Evolutionary conservation across 2,113 vertebrate genomes (phyloP).

Genomic region (Lynx canadensis): DNA sequence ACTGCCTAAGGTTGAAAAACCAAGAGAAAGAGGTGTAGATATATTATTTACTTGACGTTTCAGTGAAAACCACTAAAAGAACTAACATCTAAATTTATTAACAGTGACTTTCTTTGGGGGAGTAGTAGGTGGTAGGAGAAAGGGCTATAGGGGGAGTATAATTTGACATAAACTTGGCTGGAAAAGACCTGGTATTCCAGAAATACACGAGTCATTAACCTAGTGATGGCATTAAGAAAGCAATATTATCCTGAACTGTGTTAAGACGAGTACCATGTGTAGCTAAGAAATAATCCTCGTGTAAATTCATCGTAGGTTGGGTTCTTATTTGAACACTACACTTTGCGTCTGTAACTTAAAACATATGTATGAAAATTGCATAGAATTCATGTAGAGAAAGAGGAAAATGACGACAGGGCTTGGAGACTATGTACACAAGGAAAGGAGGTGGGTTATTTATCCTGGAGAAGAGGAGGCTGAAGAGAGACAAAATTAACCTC

Average conservation of each 20-base stretch:
- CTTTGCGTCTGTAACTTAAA: conserved; percentile 23
- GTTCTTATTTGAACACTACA: conserved; percentile 30
- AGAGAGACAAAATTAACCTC: neutral
- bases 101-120: neutral
- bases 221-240: conserved; percentile 28
- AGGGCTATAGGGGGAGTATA: neutral
- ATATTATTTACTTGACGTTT: neutral
- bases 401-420: neutral
- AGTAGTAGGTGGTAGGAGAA: neutral
- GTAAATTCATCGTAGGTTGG: neutral
- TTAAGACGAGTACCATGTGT: neutral
- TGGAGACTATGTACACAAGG: neutral
- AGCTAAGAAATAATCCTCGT: neutral
- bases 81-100: conserved; percentile 42
- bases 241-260: neutral
- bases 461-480: conserved; percentile 20
- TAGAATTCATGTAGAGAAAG: neutral
- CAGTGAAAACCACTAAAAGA: neutral
- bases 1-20: neutral
- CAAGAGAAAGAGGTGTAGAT: neutral
- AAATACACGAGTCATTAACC: neutral
- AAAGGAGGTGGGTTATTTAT: neutral
- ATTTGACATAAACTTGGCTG: neutral
- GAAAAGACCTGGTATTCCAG: neutral
- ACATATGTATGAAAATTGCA: neutral